A percentile compares a stretch with the other conserved stretches of the same genome.
These are phyloP conservation scores for Andinoacara biseriatus DNA, from an alignment of 2,113 vertebrate genomes.

Conservation along the genomic window DNA sequence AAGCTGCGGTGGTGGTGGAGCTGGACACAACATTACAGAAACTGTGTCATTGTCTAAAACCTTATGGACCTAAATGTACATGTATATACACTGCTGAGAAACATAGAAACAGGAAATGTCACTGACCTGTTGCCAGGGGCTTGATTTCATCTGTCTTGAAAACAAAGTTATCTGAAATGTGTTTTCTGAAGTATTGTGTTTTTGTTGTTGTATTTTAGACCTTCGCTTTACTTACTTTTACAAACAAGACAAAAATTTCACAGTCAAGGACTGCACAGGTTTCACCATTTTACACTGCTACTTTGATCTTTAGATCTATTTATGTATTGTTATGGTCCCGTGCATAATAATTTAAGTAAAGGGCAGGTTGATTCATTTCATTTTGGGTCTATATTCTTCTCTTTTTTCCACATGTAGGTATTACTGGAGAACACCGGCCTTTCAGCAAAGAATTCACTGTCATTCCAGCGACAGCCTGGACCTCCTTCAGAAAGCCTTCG, in stretches of 20 bases:
- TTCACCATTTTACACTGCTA: not conserved
- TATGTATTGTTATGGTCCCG: not conserved
- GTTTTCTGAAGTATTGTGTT: too few relatives aligned
- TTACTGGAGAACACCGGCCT: slow-evolving; percentile 85
- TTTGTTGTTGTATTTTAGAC: not conserved
- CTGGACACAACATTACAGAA: not conserved
- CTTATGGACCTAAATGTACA: too few relatives aligned
- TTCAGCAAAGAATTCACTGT: slow-evolving; percentile 89
- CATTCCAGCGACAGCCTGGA: slow-evolving; percentile 87
- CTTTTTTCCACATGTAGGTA: slow-evolving; percentile 70
- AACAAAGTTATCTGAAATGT: too few relatives aligned
- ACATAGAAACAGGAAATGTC: too few relatives aligned
- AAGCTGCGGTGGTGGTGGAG: not conserved
- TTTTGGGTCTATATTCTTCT: not conserved
- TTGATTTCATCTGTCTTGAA: too few relatives aligned
- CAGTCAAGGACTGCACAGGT: not conserved
- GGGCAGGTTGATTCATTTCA: not conserved
- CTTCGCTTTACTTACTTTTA: not conserved
- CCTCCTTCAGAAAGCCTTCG: slow-evolving; percentile 85
- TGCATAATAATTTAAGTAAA: not conserved
- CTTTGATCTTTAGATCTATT: not conserved
- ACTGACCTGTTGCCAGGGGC: too few relatives aligned
- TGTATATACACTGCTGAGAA: too few relatives aligned
- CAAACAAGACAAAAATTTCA: not conserved
- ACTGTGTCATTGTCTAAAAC: not conserved